Evolutionary conservation across 2,113 vertebrate genomes (phyloP).

Genomic region (Lepidothrix coronata): DNA sequence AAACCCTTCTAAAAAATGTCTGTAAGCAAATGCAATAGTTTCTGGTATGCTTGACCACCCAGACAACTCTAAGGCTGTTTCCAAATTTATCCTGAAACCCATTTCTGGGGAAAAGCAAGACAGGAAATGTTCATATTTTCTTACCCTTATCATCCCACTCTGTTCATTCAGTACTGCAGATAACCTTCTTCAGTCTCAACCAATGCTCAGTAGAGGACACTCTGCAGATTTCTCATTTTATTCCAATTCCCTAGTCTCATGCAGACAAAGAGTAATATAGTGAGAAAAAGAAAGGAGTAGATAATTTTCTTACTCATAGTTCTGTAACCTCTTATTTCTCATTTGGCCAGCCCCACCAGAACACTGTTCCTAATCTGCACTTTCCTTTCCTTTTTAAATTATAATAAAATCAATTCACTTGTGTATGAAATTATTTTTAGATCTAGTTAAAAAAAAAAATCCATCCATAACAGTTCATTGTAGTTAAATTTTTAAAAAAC

Average conservation of each 20-base stretch:
- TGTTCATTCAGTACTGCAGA: neutral
- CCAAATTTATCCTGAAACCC: neutral
- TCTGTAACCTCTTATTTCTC: conserved; percentile 28
- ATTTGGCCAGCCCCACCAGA: neutral
- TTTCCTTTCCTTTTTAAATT: neutral
- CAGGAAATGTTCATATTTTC: neutral
- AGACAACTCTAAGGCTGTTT: neutral
- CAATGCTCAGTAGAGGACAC: conserved; percentile 37
- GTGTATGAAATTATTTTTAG: conserved; percentile 1
- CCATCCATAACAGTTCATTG: neutral
- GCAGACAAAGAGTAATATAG: conserved; percentile 39
- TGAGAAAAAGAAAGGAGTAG: conserved; percentile 22
- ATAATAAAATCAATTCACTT: neutral
- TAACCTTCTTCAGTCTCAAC: neutral
- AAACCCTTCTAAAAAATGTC: neutral
- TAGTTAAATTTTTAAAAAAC: neutral
- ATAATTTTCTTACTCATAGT: conserved; percentile 22
- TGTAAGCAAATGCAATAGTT: neutral
- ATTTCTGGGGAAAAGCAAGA: neutral
- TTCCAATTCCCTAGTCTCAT: conserved; percentile 38
- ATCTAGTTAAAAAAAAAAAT: neutral
- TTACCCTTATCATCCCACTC: neutral
- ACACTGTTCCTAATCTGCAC: neutral
- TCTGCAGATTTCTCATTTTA: conserved; percentile 55
- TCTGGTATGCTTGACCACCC: neutral